Evolutionary conservation across 2,888 invertebrate species (phyloP).

Genomic region (Anthrax anthrax): DNA sequence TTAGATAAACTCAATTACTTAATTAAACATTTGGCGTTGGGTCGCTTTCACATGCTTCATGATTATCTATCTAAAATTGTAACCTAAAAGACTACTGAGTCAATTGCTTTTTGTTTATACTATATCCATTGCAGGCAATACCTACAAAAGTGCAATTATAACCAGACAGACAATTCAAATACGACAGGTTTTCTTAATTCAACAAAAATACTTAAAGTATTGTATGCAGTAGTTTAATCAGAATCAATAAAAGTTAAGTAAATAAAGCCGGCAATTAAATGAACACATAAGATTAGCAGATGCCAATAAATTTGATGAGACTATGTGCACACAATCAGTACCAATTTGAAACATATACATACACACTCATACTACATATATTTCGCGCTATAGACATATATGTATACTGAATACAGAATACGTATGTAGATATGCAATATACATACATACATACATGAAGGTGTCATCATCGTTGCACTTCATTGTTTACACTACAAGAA

Average conservation of each 20-base stretch:
- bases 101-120: too few relatives aligned
- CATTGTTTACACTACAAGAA: background rate
- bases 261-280: background rate
- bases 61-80: background rate
- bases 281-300: conserved; percentile 8
- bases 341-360: too few relatives aligned
- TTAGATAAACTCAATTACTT: conserved; percentile 13
- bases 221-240: background rate
- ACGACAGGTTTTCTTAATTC: background rate
- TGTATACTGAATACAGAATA: too few relatives aligned
- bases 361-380: too few relatives aligned
- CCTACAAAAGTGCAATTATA: too few relatives aligned
- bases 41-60: background rate
- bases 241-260: background rate
- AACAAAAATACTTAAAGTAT: background rate
- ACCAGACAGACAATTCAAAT: background rate
- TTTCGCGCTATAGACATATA: too few relatives aligned
- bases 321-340: background rate
- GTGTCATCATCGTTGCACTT: background rate
- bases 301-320: conserved; percentile 11
- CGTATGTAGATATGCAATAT: too few relatives aligned
- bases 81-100: background rate
- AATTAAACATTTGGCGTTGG: conserved; percentile 9
- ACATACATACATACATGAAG: background rate
- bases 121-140: too few relatives aligned